A percentile compares a stretch with the other conserved stretches of the same genome.
Conservation (phyloP, 2,888 invertebrate species). For the Drosophila gaucha region DNA sequence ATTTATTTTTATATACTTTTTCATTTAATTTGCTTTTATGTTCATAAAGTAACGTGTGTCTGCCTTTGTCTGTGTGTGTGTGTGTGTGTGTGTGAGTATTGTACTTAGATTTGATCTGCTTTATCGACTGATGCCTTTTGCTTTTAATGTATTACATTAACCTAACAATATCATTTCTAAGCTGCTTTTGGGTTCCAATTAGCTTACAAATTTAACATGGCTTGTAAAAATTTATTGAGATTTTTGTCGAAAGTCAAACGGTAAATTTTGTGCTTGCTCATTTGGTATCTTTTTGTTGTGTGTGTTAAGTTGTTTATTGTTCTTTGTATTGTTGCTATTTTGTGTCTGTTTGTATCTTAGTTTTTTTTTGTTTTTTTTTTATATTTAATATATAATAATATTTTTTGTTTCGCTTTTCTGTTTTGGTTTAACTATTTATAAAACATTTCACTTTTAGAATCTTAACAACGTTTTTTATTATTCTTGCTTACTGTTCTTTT, state of each 20-base stretch:
- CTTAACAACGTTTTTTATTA: conserved; percentile 76
- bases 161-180: conserved; percentile 33
- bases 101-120: conserved; percentile 37
- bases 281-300: conserved; percentile 29
- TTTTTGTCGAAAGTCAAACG: conserved; percentile 52
- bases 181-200: conserved; percentile 58
- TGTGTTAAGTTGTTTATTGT: conserved; percentile 42
- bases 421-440: conserved; percentile 82
- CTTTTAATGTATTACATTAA: conserved; percentile 39
- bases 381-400: conserved; percentile 69
- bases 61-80: conserved; percentile 61
- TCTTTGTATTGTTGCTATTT: conserved; percentile 28
- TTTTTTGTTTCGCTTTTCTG: conserved; percentile 53
- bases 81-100: conserved; percentile 27
- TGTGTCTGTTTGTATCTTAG: conserved; percentile 50
- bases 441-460: conserved; percentile 82
- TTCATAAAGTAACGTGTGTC: conserved; percentile 82
- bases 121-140: conserved; percentile 32
- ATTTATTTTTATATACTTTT: conserved; percentile 80
- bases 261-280: conserved; percentile 66
- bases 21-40: conserved; percentile 78
- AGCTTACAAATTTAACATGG: conserved; percentile 60
- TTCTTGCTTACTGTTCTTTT: conserved; percentile 29
- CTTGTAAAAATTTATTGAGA: conserved; percentile 56
- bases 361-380: conserved; percentile 48